phyloP scores from a whole-genome alignment of 2,797 vertebrate species.

The Sparidentex hasta region DNA sequence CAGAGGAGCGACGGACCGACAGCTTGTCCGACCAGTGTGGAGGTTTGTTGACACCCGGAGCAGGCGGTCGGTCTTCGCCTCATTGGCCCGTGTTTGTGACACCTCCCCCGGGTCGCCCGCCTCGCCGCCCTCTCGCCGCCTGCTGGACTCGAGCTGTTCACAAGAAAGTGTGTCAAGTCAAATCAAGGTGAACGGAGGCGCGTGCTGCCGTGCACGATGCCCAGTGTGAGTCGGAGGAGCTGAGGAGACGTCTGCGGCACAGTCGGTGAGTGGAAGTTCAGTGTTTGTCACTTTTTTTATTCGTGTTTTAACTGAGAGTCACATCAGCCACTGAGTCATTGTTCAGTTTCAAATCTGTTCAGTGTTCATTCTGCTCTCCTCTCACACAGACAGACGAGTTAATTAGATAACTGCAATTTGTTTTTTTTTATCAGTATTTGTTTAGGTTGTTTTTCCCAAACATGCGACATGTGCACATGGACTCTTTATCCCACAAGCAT shows the following conservation, averaged over 20 bases:
- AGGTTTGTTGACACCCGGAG: constrained; percentile 17
- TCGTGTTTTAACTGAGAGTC: neutral
- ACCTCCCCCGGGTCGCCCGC: neutral
- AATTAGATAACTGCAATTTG: no score
- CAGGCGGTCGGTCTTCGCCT: constrained; percentile 15
- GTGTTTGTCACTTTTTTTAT: neutral
- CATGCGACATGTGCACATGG: neutral
- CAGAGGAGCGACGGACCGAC: constrained; percentile 34
- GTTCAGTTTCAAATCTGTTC: neutral
- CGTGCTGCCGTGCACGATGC: constrained; percentile 27
- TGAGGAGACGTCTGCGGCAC: constrained; percentile 7
- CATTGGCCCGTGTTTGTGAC: constrained; percentile 35
- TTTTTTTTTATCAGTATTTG: constrained; percentile 38
- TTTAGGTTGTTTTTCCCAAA: constrained; percentile 23
- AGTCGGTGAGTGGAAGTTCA: constrained; percentile 49
- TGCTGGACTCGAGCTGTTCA: constrained; percentile 8
- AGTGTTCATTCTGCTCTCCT: neutral
- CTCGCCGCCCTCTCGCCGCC: neutral
- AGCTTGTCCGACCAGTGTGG: constrained; percentile 6
- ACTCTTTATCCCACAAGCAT: constrained; percentile 19
- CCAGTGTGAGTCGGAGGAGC: neutral
- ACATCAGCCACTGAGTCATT: no score
- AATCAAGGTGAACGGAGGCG: constrained; percentile 39
- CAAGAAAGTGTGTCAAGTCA: constrained; percentile 31
- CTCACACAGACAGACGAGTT: constrained; percentile 14